Conservation (phyloP, 2,113 vertebrate genomes). For the Ictidomys tridecemlineatus region DNA sequence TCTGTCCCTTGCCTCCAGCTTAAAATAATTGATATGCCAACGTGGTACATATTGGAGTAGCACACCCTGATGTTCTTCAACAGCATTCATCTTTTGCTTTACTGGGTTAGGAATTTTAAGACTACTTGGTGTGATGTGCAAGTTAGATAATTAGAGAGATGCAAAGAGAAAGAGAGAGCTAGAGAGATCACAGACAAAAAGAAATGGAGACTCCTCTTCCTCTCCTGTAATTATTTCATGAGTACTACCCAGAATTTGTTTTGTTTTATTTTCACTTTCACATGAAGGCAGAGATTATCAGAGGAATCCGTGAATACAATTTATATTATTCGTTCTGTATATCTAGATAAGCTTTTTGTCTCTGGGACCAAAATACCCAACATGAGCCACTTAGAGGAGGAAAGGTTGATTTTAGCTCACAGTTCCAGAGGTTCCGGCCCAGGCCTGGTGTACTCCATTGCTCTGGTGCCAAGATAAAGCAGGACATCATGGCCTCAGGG, state of each 20-base stretch:
- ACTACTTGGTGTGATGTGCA: background rate
- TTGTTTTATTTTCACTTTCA: background rate
- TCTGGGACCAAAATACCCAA: too few species aligned
- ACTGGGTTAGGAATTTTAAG: background rate
- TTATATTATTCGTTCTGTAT: background rate
- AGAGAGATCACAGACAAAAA: background rate
- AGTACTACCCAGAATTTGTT: background rate
- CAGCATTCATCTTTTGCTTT: background rate
- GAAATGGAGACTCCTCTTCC: background rate
- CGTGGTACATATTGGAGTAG: background rate
- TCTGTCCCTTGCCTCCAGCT: background rate
- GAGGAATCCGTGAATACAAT: background rate
- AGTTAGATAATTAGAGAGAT: background rate
- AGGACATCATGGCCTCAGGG: too few species aligned
- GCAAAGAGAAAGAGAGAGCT: background rate
- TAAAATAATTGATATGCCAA: background rate
- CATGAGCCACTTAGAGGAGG: too few species aligned
- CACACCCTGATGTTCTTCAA: background rate
- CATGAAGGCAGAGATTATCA: background rate
- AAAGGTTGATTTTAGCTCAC: too few species aligned
- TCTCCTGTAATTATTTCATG: constrained; percentile 16
- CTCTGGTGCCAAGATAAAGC: too few species aligned
- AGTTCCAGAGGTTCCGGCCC: too few species aligned
- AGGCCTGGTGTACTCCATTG: too few species aligned
- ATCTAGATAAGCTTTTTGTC: background rate